Conservation (phyloP, 64 coral and sea anemone species). For the Exaiptasia diaphana region DNA sequence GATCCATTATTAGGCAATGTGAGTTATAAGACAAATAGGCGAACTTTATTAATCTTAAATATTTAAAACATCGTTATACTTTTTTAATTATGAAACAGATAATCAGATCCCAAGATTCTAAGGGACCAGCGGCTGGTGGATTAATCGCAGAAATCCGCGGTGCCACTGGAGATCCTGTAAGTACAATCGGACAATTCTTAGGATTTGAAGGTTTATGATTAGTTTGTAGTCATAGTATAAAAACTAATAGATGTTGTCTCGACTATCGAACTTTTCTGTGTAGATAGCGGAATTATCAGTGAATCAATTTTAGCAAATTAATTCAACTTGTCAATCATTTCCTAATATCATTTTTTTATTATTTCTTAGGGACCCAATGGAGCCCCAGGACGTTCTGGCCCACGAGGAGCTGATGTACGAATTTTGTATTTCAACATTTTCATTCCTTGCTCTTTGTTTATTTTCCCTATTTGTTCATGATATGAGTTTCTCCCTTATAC, state of each 20-base stretch:
- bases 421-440: background rate
- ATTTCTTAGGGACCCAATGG: constrained; percentile 30
- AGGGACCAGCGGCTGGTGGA: constrained; percentile 23
- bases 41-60: background rate
- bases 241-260: too few species aligned
- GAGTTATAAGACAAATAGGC: background rate
- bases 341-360: background rate
- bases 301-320: too few species aligned
- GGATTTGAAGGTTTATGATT: background rate
- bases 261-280: too few species aligned
- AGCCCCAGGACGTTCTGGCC: constrained; percentile 19
- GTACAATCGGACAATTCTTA: background rate
- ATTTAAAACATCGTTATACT: background rate
- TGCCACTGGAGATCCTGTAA: constrained; percentile 29
- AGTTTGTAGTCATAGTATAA: background rate
- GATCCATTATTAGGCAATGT: background rate
- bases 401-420: constrained; percentile 54
- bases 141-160: constrained; percentile 21
- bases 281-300: too few species aligned
- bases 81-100: background rate
- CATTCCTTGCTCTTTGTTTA: background rate
- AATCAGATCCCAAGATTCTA: constrained; percentile 31
- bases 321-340: background rate
- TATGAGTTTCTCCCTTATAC: background rate
- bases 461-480: background rate